These are phyloP conservation scores for Crocidura indochinensis DNA, from an alignment of 2,797 vertebrate species.

Conservation along the genomic window DNA sequence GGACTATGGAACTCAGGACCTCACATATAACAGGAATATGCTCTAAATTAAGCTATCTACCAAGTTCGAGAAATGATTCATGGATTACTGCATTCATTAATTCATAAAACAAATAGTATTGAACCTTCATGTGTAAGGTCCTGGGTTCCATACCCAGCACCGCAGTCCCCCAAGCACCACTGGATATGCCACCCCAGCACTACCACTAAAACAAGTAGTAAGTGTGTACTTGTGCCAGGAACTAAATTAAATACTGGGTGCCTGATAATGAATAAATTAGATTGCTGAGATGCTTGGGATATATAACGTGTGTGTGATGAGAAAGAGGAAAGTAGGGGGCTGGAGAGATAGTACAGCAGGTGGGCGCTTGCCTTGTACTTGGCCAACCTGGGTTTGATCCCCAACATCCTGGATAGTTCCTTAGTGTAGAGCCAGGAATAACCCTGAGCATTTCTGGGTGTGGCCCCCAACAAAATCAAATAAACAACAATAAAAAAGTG, in stretches of 20 bases:
- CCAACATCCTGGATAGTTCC: no score
- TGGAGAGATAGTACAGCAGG: no score
- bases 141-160: no score
- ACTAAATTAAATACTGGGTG: background rate
- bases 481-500: no score
- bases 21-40: background rate
- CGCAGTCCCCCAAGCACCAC: no score
- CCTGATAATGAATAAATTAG: background rate
- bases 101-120: constrained; percentile 3
- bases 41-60: background rate
- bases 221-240: constrained; percentile 10
- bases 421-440: no score
- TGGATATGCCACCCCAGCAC: no score
- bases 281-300: background rate
- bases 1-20: background rate
- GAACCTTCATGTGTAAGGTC: no score
- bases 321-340: background rate
- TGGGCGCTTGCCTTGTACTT: no score
- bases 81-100: background rate
- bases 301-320: background rate
- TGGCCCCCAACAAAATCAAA: no score
- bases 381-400: no score
- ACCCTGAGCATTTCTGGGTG: no score
- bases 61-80: background rate
- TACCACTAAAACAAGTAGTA: constrained; percentile 7